phyloP scores from a whole-genome alignment of 2,797 vertebrate species.

The Gymnothorax javanicus region DNA sequence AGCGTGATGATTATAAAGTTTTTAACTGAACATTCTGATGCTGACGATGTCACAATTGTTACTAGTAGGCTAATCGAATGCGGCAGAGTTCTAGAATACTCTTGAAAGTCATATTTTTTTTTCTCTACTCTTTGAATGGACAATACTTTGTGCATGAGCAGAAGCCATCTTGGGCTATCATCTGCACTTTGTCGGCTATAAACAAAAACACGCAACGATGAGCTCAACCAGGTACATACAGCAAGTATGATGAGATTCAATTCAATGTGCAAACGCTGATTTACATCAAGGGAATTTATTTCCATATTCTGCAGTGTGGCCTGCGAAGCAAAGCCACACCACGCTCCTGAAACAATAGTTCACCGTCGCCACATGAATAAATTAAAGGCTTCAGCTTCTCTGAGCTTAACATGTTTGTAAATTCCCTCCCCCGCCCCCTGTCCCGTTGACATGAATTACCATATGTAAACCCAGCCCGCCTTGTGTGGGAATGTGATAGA shows the following conservation, averaged over 20 bases:
- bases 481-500: not conserved
- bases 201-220: not conserved
- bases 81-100: too few relatives aligned
- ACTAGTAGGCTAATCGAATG: too few relatives aligned
- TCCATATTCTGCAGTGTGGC: not conserved
- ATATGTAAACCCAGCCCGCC: not conserved
- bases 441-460: not conserved
- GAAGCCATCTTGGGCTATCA: too few relatives aligned
- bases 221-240: not conserved
- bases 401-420: not conserved
- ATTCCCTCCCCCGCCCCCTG: too few relatives aligned
- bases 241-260: not conserved
- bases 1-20: too few relatives aligned
- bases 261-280: not conserved
- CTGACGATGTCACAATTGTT: too few relatives aligned
- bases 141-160: too few relatives aligned
- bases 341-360: not conserved
- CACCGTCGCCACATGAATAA: not conserved
- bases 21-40: too few relatives aligned
- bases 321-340: not conserved
- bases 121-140: too few relatives aligned
- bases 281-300: not conserved
- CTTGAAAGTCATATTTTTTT: too few relatives aligned
- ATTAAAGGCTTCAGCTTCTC: not conserved
- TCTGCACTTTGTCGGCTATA: not conserved